These are phyloP conservation scores for Eolophus roseicapilla DNA, from an alignment of 2,113 vertebrate species.

Conservation along the genomic window DNA sequence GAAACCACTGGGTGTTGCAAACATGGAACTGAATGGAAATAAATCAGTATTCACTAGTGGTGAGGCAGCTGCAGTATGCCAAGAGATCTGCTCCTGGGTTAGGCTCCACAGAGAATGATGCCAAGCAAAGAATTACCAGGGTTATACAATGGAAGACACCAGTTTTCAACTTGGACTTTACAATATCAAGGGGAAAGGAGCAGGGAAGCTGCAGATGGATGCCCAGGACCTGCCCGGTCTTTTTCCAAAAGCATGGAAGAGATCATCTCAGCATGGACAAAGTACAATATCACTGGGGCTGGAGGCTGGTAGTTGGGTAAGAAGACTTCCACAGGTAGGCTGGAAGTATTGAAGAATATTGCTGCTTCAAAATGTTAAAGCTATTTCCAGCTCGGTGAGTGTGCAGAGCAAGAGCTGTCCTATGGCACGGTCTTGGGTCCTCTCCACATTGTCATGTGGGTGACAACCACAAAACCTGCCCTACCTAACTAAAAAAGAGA, in stretches of 20 bases:
- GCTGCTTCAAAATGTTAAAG: background rate
- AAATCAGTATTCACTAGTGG: background rate
- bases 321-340: too few species aligned
- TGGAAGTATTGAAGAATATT: background rate
- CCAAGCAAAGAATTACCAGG: background rate
- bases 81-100: background rate
- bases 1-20: background rate
- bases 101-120: background rate
- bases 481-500: background rate
- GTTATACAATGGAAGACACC: rapidly evolving
- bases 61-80: background rate
- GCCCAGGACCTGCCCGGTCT: background rate
- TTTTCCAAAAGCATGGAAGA: background rate
- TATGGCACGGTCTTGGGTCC: background rate
- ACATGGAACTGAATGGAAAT: background rate
- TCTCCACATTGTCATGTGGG: background rate
- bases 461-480: background rate
- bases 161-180: background rate
- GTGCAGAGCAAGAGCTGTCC: background rate
- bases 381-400: background rate
- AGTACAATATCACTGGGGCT: background rate
- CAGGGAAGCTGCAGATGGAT: background rate
- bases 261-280: background rate
- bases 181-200: background rate
- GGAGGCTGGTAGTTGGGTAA: background rate